A percentile compares a stretch with the other conserved stretches of the same genome.
phyloP scores from a whole-genome alignment of 2,113 vertebrate genomes.

The Egretta garzetta region DNA sequence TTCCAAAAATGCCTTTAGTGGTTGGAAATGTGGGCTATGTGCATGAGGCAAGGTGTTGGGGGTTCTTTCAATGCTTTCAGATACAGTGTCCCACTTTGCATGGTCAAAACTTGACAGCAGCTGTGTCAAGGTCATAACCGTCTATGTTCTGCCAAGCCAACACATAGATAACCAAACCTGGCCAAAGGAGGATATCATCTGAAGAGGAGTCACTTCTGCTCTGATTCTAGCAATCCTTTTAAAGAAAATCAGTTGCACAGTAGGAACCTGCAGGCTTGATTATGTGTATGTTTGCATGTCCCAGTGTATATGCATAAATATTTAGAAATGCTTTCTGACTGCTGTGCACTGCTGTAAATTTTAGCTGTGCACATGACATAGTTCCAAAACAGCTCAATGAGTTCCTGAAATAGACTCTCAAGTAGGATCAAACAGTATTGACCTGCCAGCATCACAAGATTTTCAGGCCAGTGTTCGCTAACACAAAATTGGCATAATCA shows the following conservation, averaged over 20 bases:
- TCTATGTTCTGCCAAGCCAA: not conserved
- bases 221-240: not conserved
- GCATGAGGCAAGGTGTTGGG: not conserved
- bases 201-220: not conserved
- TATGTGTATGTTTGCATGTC: not conserved
- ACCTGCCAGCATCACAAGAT: not conserved
- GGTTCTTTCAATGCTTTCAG: no score
- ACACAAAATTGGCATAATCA: not conserved
- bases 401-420: not conserved
- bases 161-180: not conserved
- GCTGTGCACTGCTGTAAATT: not conserved
- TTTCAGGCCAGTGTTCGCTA: not conserved
- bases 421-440: not conserved
- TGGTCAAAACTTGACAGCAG: not conserved
- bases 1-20: not conserved
- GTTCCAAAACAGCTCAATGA: not conserved
- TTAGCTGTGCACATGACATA: not conserved
- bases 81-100: not conserved
- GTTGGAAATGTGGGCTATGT: not conserved
- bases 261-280: not conserved
- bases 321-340: slow-evolving; percentile 1
- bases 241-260: not conserved
- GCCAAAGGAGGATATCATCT: not conserved
- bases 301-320: not conserved
- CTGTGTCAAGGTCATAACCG: not conserved